Percentiles rank a stretch among this genome's conserved stretches.
phyloP scores from a whole-genome alignment of 2,797 vertebrate species.

The Scarus forsteni region DNA sequence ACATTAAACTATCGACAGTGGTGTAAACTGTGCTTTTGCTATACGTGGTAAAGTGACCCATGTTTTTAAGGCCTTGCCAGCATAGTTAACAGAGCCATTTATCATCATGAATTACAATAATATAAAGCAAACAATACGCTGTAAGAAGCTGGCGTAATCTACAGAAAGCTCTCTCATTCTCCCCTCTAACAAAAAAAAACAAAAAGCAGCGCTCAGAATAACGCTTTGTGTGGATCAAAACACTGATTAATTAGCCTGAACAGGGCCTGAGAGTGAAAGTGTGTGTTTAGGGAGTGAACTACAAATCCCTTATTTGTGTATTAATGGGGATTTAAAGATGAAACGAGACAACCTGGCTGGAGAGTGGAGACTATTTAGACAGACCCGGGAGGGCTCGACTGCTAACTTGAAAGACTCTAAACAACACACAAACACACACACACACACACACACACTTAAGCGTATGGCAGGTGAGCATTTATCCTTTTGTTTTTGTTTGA shows the following conservation, averaged over 20 bases:
- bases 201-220: constrained; percentile 21
- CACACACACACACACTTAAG: constrained; percentile 2
- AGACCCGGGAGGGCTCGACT: constrained; percentile 52
- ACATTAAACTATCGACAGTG: constrained; percentile 7
- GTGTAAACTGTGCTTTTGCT: constrained; percentile 24
- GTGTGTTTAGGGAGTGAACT: constrained; percentile 62
- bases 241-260: constrained; percentile 72
- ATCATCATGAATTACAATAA: constrained; percentile 55
- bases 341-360: constrained; percentile 72
- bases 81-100: constrained; percentile 25
- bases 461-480: constrained; percentile 1
- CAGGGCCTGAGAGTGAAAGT: constrained; percentile 40
- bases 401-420: constrained; percentile 30
- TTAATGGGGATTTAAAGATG: constrained; percentile 80
- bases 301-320: constrained; percentile 78
- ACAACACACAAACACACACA: constrained; percentile 18
- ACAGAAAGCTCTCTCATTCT: constrained; percentile 53
- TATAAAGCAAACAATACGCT: constrained; percentile 35
- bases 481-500: constrained; percentile 14
- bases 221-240: constrained; percentile 73
- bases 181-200: constrained; percentile 30
- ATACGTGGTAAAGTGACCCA: constrained; percentile 12
- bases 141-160: constrained; percentile 55
- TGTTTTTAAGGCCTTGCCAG: constrained; percentile 30
- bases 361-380: constrained; percentile 63